Base-by-base conservation (phyloP, 2,888 invertebrate genomes). In the Coelopa pilipes region DNA sequence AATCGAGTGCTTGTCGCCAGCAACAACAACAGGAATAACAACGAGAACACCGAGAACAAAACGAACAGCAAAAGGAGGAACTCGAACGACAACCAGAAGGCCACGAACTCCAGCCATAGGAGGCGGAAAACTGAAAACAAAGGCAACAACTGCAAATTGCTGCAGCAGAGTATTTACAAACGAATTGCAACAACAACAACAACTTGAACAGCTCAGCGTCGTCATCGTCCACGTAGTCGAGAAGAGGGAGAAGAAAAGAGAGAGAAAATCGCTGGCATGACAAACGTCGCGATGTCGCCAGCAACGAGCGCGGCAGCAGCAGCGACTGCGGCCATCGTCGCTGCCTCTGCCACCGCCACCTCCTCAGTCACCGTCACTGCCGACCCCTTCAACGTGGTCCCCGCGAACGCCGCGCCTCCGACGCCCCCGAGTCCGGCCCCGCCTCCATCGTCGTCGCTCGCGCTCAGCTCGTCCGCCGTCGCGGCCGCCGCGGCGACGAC, bases 1-100 rank as follows among this genome's bases (percentile, higher is more conserved):
- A 59, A 59, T n/a, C 21, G 24, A 19, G 73, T 68, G 73, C 55
- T 63, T 70, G 68, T 59, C 76, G 73, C 62, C 70, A 70, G 67
- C 55, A 62, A 75, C 67, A 77, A 69, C 73, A 57, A 72, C 62
- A 63, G 74, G 60, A 77, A 66, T 70, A 77, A 79, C 72, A 24
- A 62, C 57, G 24, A 55, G 49, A 57, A 68, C 70, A 70, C 47
- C 60, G 53, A 45, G 73, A 72, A 53, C 72, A n/a, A 46, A 62
- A 9, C 66, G 55, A 50, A 46, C 65, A 17, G 57, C 67, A 70
- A n/a, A n/a, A n/a, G n/a, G n/a, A n/a, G n/a, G n/a, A n/a, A n/a
- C n/a, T n/a, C n/a, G n/a, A n/a, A n/a, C n/a, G n/a, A n/a, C n/a
- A n/a, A n/a, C n/a, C n/a, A n/a, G n/a, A n/a, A n/a, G n/a, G n/a